phyloP scores from a whole-genome alignment of 1,140 invertebrate genomes.

The Mamestra configurata region DNA sequence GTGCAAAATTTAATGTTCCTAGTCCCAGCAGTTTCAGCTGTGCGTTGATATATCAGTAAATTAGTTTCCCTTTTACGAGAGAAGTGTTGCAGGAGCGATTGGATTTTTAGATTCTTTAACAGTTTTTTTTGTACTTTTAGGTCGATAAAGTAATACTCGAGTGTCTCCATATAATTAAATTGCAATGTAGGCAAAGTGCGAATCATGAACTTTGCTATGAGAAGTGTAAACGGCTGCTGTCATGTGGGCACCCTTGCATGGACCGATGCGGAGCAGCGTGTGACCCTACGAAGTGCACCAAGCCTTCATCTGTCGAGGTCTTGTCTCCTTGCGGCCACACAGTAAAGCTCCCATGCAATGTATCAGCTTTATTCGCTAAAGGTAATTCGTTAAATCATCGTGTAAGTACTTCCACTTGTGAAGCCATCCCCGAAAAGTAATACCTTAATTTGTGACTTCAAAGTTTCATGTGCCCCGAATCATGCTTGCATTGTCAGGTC shows the following conservation, averaged over 20 bases:
- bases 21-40: too few species aligned
- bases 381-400: slow-evolving; percentile 14
- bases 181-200: slow-evolving; percentile 71
- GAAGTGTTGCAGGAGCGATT: too few species aligned
- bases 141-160: slow-evolving; percentile 81
- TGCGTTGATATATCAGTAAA: too few species aligned
- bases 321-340: slow-evolving; percentile 82
- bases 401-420: not conserved
- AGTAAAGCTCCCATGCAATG: slow-evolving; percentile 79
- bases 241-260: slow-evolving; percentile 85
- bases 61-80: too few species aligned
- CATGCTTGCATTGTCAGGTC: too few species aligned
- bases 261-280: slow-evolving; percentile 77
- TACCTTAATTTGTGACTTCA: too few species aligned
- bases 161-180: slow-evolving; percentile 81
- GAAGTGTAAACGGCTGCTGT: slow-evolving; percentile 73
- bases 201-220: slow-evolving; percentile 68
- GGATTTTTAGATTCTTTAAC: too few species aligned
- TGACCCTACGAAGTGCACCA: slow-evolving; percentile 68
- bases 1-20: too few species aligned
- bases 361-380: slow-evolving; percentile 4
- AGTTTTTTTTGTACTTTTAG: slow-evolving; percentile 64
- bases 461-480: too few species aligned
- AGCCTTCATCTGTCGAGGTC: slow-evolving; percentile 58
- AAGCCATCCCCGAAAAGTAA: too few species aligned